phyloP scores from a whole-genome alignment of 92 coral and sea anemone genomes.

The Parazoanthus darwini region DNA sequence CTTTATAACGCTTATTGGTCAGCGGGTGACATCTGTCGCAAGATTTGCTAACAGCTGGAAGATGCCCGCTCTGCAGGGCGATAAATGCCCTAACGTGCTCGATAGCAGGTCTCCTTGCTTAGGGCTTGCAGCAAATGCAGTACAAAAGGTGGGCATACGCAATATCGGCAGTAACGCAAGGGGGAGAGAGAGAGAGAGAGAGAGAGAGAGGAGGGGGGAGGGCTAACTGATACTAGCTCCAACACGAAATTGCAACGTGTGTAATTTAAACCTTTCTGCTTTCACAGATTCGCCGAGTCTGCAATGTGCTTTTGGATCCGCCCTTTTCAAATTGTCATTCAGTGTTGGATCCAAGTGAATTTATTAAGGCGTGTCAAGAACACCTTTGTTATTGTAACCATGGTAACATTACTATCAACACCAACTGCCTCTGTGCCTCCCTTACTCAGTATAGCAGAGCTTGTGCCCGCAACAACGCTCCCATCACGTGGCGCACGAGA shows the following conservation, averaged over 20 bases:
- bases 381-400: conserved; percentile 71
- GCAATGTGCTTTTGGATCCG: conserved; percentile 54
- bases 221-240: too few relatives aligned
- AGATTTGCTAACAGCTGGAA: conserved; percentile 90
- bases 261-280: background rate
- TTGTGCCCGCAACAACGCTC: conserved; percentile 73
- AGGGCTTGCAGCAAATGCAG: background rate
- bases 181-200: too few relatives aligned
- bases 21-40: conserved; percentile 73
- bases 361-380: conserved; percentile 78
- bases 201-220: too few relatives aligned
- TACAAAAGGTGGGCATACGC: conserved; percentile 13
- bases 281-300: conserved; percentile 47
- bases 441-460: conserved; percentile 91
- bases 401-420: conserved; percentile 26
- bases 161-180: background rate
- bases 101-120: conserved; percentile 42
- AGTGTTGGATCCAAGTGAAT: conserved; percentile 70
- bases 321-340: conserved; percentile 70
- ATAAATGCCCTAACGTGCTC: conserved; percentile 63
- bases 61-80: conserved; percentile 69
- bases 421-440: conserved; percentile 67
- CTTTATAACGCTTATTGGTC: conserved; percentile 69
- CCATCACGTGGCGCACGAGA: conserved; percentile 67
- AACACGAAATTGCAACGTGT: background rate